A percentile compares a stretch with the other conserved stretches of the same genome.
Conservation (phyloP, 2,797 vertebrate genomes). For the Myotis daubentonii region DNA sequence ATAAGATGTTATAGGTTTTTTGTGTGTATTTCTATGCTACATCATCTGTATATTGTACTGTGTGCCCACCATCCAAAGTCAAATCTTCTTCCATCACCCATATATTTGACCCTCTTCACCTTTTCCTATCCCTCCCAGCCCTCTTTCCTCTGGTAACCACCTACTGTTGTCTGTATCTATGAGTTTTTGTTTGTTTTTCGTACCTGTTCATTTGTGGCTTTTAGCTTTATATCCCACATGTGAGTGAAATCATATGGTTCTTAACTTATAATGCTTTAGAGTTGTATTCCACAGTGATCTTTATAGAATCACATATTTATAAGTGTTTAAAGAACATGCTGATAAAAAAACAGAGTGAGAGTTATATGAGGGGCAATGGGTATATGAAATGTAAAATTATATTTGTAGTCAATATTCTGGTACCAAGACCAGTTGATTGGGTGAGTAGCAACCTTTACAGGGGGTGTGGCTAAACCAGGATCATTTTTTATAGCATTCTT, state of each 20-base stretch:
- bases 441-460: not conserved
- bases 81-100: not conserved
- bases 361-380: not conserved
- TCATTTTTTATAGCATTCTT: not conserved
- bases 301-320: conserved; percentile 22
- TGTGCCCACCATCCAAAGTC: not conserved
- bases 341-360: conserved; percentile 21
- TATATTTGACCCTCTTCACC: not conserved
- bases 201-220: not conserved
- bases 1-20: not conserved
- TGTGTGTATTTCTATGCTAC: not conserved
- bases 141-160: not conserved
- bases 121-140: not conserved
- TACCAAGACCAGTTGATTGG: not conserved
- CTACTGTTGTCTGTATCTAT: not conserved
- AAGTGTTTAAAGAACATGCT: conserved; percentile 28
- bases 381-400: not conserved
- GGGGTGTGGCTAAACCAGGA: not conserved
- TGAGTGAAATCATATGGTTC: not conserved
- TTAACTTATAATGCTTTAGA: not conserved
- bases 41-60: not conserved
- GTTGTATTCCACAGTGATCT: not conserved
- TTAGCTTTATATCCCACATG: not conserved
- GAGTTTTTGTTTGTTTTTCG: not conserved
- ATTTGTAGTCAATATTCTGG: conserved; percentile 22